phyloP scores from a whole-genome alignment of 2,113 vertebrate genomes.

The Corythoichthys intestinalis region DNA sequence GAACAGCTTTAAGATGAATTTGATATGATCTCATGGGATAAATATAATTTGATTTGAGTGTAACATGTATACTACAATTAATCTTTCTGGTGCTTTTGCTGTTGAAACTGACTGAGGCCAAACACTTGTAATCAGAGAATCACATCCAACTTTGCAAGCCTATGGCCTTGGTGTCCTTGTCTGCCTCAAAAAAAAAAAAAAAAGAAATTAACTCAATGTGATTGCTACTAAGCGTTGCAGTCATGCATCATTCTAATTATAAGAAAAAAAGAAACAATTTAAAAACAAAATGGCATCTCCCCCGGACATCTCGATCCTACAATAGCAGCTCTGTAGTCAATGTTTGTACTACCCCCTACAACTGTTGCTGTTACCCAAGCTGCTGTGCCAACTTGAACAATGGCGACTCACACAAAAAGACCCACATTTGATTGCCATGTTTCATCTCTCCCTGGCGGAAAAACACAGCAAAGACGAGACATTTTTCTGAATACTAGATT shows the following conservation, averaged over 20 bases:
- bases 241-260: neutral
- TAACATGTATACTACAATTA: neutral
- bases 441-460: constrained; percentile 3
- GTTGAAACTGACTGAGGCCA: neutral
- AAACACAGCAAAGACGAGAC: constrained; percentile 14
- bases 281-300: constrained; percentile 3
- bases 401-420: constrained; percentile 22
- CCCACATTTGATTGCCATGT: constrained; percentile 4
- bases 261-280: neutral
- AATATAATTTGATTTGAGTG: no score
- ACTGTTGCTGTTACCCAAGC: constrained; percentile 32
- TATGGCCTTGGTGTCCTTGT: no score
- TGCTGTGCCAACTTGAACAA: constrained; percentile 17
- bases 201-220: no score
- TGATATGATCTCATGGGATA: no score
- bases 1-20: no score
- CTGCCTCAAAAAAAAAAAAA: no score
- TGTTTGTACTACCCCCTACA: constrained; percentile 30
- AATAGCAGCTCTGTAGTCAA: constrained; percentile 38
- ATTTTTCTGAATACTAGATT: constrained; percentile 44
- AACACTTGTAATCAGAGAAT: neutral
- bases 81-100: neutral
- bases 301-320: constrained; percentile 22
- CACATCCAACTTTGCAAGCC: no score
- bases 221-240: neutral